Conservation (phyloP, 2,797 vertebrate genomes). For the Poecilia picta region DNA sequence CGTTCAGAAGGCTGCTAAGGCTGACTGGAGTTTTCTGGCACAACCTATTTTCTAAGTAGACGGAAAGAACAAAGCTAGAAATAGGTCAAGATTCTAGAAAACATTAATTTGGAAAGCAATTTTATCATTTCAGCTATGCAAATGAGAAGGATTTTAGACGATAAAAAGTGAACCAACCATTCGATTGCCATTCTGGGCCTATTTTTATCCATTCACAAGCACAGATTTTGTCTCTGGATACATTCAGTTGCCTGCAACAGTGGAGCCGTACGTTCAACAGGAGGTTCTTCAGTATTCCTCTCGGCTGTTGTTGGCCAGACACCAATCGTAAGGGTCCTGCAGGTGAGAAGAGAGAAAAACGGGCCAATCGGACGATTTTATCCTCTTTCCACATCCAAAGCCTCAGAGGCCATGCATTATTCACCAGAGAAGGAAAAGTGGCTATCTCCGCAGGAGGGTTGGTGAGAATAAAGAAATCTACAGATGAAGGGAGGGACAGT, state of each 20-base stretch:
- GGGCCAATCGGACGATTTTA: constrained; percentile 36
- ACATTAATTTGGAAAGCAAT: not conserved
- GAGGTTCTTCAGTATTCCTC: constrained; percentile 61
- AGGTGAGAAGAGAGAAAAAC: constrained; percentile 48
- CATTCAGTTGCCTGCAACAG: constrained; percentile 14
- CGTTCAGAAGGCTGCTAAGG: not conserved
- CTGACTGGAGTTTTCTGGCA: not conserved
- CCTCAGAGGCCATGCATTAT: constrained; percentile 62
- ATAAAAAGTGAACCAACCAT: not conserved
- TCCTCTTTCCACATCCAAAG: constrained; percentile 38
- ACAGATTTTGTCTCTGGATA: constrained; percentile 6
- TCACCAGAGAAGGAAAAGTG: constrained; percentile 54
- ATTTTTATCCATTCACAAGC: not conserved
- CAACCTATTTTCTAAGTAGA: not conserved
- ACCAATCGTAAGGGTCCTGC: constrained; percentile 38
- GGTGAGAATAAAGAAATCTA: constrained; percentile 15
- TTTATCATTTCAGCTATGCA: not conserved
- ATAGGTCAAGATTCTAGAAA: not conserved
- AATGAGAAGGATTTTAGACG: not conserved
- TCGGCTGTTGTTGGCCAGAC: constrained; percentile 45
- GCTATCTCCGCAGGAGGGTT: constrained; percentile 39
- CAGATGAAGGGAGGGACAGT: constrained; percentile 17
- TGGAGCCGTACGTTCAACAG: not conserved
- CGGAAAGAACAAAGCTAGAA: not conserved
- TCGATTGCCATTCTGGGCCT: constrained; percentile 24